phyloP scores from a whole-genome alignment of 2,888 invertebrate species.

The Protophormia terraenovae region DNA sequence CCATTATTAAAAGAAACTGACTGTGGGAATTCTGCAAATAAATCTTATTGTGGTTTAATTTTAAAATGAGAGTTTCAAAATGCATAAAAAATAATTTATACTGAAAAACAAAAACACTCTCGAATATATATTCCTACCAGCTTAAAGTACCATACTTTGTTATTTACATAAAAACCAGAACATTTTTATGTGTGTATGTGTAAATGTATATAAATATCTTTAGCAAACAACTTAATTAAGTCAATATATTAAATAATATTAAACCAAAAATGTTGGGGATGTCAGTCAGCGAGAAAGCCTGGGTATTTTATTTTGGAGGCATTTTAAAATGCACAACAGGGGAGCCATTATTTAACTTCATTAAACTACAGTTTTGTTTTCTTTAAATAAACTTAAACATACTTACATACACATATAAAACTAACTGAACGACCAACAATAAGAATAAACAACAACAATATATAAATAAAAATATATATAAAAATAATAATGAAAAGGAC shows the following conservation, averaged over 20 bases:
- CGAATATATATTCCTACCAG: background rate
- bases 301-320: slow-evolving; percentile 43
- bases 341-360: slow-evolving; percentile 64
- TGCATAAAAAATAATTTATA: no score
- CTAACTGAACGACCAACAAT: background rate
- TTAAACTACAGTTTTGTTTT: slow-evolving; percentile 54
- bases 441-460: background rate
- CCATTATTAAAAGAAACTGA: background rate
- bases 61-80: background rate
- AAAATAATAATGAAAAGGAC: background rate
- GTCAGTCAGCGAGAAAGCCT: background rate
- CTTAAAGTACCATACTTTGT: background rate
- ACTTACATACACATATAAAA: background rate
- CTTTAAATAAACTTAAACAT: background rate
- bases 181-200: background rate
- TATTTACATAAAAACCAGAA: background rate
- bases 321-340: slow-evolving; percentile 62
- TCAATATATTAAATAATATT: slow-evolving; percentile 52
- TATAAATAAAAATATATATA: background rate
- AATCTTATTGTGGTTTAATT: slow-evolving; percentile 31
- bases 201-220: background rate
- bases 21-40: slow-evolving; percentile 9
- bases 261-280: slow-evolving; percentile 33
- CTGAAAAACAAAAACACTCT: background rate
- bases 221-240: slow-evolving; percentile 53